Base-by-base conservation (phyloP, 2,888 invertebrate species). In the Torymus aiolomorphi region DNA sequence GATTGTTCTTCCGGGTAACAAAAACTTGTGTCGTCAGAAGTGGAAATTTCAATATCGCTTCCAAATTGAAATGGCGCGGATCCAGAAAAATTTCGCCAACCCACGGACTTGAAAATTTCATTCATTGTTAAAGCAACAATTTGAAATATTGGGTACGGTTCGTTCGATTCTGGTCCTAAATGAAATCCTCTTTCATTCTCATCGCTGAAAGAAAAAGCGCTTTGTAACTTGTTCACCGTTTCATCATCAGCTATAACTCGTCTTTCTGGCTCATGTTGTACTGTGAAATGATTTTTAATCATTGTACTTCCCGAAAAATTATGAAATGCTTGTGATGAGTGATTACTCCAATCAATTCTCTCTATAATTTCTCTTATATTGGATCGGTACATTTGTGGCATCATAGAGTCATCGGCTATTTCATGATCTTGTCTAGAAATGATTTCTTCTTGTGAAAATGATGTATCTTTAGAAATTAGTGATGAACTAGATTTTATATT, bases 181-280 rank as follows among this genome's bases (percentile, higher is more conserved):
- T 20, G 71, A 31, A 77, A 79, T 12, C 74, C 77, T 1, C 74
- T 65, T 4, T 72, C 54, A 24, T 16, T 57, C 11, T 81, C 74
- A 61, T 82, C 77, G 54, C 73, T 80, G 63, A 63, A 66, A 1
- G 80, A 80, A 31, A 82, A 82, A 1, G 80, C 80, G 31, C 12
- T 71, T 51, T 66, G 63, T 4, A 76, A 18, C 61, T 66, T n/a
- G 31, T 12, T 67, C 5, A 82, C 59, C 0, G 76, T 82, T n/a
- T 82, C 82, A 42, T 75, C 80, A 24, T 82, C 77, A 20, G 42
- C 54, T 8, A 71, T 14, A 12, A 8, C 31, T 1, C 51, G 51
- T 12, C 52, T n/a, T 10, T 49, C 56, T 8, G 61, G 52, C 1
- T 16, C 51, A 14, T 65, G 65, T 0, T 18, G 12, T 8, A 13